phyloP scores from a whole-genome alignment of 2,888 invertebrate genomes.

The Baronia brevicornis region DNA sequence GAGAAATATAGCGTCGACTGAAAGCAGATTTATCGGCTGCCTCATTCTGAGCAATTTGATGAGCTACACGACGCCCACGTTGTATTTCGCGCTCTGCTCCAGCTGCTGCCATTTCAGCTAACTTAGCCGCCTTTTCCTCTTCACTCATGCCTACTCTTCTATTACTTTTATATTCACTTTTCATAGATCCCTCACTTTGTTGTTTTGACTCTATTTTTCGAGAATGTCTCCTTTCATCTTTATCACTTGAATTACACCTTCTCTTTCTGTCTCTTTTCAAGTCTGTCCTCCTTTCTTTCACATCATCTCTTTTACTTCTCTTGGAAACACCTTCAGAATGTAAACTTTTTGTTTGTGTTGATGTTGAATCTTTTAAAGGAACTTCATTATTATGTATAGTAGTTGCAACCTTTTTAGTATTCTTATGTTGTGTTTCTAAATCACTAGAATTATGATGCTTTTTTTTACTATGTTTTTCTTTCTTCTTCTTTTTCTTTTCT shows the following conservation, averaged over 20 bases:
- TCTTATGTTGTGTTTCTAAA: conserved; percentile 1
- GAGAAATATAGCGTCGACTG: conserved; percentile 76
- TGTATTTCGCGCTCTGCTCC: conserved; percentile 82
- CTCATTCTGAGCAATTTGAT: conserved; percentile 76
- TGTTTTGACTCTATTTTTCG: conserved; percentile 9
- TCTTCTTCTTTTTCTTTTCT: conserved; percentile 32
- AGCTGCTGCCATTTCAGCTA: conserved; percentile 88
- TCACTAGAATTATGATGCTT: conserved; percentile 12
- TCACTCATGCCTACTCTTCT: conserved; percentile 34
- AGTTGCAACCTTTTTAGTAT: conserved; percentile 10
- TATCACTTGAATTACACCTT: conserved; percentile 23
- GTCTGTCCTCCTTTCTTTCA: conserved; percentile 2
- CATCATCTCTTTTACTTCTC: conserved; percentile 14
- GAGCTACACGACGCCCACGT: conserved; percentile 77
- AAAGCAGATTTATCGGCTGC: conserved; percentile 64
- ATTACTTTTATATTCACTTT: conserved; percentile 26
- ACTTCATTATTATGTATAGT: conserved; percentile 10
- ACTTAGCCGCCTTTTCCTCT: conserved; percentile 76
- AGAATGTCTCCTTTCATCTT: conserved; percentile 61
- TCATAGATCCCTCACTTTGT: conserved; percentile 21
- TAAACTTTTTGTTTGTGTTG: conserved; percentile 17
- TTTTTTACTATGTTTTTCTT: conserved; percentile 43
- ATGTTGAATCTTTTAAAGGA: conserved; percentile 15
- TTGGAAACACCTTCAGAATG: conserved; percentile 13
- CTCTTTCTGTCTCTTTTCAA: conserved; percentile 22